Evolutionary conservation across 2,113 vertebrate genomes (phyloP).

Genomic region (Papio anubis): DNA sequence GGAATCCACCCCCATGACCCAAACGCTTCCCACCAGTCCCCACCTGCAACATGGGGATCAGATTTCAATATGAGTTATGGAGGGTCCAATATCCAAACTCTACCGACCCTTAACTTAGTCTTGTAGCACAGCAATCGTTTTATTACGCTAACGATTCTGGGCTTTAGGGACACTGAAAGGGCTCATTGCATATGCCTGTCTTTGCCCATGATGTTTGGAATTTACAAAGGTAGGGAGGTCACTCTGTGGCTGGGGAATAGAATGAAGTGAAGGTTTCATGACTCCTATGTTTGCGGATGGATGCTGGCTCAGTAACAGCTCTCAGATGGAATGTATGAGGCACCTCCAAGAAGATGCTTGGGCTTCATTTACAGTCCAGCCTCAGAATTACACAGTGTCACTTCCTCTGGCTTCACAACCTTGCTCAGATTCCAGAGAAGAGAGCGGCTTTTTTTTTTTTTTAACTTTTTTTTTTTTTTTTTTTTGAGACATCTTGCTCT

Average conservation of each 20-base stretch:
- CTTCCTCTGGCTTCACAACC: not conserved
- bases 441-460: not conserved
- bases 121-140: not conserved
- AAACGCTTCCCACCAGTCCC: not conserved
- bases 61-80: not conserved
- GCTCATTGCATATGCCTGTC: too few relatives aligned
- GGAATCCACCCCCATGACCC: not conserved
- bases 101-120: not conserved
- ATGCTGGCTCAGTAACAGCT: not conserved
- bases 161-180: not conserved
- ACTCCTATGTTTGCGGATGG: too few relatives aligned
- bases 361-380: too few relatives aligned
- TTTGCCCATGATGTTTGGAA: not conserved
- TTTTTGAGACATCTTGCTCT: too few relatives aligned
- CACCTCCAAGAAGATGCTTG: too few relatives aligned
- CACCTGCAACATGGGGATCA: not conserved
- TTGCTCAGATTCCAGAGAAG: not conserved
- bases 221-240: not conserved
- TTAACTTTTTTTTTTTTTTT: too few relatives aligned
- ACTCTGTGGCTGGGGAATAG: not conserved
- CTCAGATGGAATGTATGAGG: not conserved
- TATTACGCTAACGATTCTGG: too few relatives aligned
- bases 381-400: rapidly evolving
- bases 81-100: not conserved
- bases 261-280: too few relatives aligned